These are phyloP conservation scores for Prenolepis imparis DNA, from an alignment of 2,888 invertebrate species.

Conservation along the genomic window DNA sequence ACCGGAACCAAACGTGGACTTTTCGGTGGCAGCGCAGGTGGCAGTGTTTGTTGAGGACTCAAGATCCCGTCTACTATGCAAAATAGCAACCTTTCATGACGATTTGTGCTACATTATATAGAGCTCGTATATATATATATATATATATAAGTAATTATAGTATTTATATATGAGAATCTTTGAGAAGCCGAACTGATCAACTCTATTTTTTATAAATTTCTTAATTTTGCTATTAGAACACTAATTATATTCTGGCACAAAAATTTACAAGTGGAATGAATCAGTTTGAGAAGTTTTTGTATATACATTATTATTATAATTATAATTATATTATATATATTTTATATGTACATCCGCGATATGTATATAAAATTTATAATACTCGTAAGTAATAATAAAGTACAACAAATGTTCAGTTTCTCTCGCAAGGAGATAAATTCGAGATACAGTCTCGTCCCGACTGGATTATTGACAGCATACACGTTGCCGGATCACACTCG, in stretches of 20 bases:
- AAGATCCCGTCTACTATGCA: slow-evolving; percentile 79
- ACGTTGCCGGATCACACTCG: not conserved
- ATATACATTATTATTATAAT: too few relatives aligned
- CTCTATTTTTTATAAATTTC: not conserved
- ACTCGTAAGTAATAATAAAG: not conserved
- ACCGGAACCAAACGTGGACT: slow-evolving; percentile 87
- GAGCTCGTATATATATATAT: not conserved
- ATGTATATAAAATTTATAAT: not conserved
- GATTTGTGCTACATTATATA: not conserved
- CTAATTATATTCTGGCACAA: not conserved
- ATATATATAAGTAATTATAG: not conserved
- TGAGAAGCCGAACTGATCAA: not conserved
- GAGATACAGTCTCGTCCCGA: not conserved
- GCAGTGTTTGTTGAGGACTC: slow-evolving; percentile 84
- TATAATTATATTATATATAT: not conserved
- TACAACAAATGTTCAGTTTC: not conserved
- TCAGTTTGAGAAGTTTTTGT: not conserved
- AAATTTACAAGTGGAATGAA: not conserved
- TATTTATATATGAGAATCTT: not conserved
- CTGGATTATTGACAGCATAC: not conserved
- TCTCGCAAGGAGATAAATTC: not conserved
- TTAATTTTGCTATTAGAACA: not conserved
- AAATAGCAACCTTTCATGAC: slow-evolving; percentile 22
- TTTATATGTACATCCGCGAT: not conserved
- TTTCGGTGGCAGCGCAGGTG: slow-evolving; percentile 87